Evolutionary conservation across 2,888 invertebrate species (phyloP).

Genomic region (Aromia moschata): DNA sequence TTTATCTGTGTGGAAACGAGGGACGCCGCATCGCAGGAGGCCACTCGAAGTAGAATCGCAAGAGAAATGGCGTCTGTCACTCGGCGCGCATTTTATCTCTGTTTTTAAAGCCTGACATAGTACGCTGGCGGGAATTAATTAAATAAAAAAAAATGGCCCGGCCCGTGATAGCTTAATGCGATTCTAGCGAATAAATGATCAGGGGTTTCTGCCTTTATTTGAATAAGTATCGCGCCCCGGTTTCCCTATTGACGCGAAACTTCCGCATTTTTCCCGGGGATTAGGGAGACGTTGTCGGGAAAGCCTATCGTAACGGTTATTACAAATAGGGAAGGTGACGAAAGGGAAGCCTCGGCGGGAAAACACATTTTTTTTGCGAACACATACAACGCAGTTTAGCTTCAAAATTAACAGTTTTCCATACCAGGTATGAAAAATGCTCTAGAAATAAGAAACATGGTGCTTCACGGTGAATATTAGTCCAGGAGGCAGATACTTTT

Average conservation of each 20-base stretch:
- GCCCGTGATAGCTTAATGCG: constrained; percentile 59
- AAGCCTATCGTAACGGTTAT: constrained; percentile 3
- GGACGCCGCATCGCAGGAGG: constrained; percentile 1
- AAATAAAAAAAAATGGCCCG: constrained; percentile 59
- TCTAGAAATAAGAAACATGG: too few species aligned
- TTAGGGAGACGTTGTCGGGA: background rate
- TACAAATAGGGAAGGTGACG: too few species aligned
- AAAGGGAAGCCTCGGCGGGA: too few species aligned
- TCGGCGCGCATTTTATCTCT: constrained; percentile 59
- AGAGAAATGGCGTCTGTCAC: constrained; percentile 61
- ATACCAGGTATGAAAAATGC: too few species aligned
- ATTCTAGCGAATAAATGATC: constrained; percentile 59
- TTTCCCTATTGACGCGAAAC: constrained; percentile 8
- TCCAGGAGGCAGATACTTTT: too few species aligned
- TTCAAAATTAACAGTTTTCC: too few species aligned
- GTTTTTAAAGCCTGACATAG: constrained; percentile 62
- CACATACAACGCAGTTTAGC: too few species aligned
- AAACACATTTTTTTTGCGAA: too few species aligned
- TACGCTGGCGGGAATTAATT: constrained; percentile 62
- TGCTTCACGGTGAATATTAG: too few species aligned
- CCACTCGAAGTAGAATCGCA: constrained; percentile 13
- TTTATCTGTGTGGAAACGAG: too few species aligned
- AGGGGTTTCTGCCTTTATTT: constrained; percentile 54
- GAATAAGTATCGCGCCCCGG: constrained; percentile 47
- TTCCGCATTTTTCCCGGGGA: constrained; percentile 3